phyloP scores from a whole-genome alignment of 2,888 invertebrate genomes.

The Phragmatobia fuliginosa region DNA sequence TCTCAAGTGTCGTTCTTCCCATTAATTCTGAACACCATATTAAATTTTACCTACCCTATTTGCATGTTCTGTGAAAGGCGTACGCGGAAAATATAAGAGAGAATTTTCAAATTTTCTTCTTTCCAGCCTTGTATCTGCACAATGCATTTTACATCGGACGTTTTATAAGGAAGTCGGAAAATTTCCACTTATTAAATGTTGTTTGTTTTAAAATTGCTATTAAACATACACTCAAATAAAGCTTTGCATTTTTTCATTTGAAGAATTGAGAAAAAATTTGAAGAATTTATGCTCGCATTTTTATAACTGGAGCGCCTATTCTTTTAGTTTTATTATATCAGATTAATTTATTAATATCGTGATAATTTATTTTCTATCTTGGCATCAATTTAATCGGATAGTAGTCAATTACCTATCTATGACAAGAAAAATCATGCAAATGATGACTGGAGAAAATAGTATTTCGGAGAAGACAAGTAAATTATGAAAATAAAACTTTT shows the following conservation, averaged over 20 bases:
- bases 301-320: not conserved
- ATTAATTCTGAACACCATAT: constrained; percentile 54
- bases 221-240: constrained; percentile 11
- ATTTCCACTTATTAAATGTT: constrained; percentile 35
- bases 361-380: not conserved
- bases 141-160: constrained; percentile 74
- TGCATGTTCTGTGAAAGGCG: constrained; percentile 45
- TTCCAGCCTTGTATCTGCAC: constrained; percentile 62
- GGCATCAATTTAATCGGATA: too few species aligned
- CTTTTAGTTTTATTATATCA: not conserved
- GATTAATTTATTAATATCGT: not conserved
- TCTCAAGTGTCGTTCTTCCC: constrained; percentile 34
- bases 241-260: not conserved
- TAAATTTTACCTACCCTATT: constrained; percentile 55
- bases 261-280: too few species aligned
- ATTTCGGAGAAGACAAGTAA: too few species aligned
- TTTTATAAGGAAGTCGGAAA: constrained; percentile 32
- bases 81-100: constrained; percentile 41
- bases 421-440: not conserved
- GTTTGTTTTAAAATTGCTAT: constrained; percentile 20
- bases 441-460: not conserved
- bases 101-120: constrained; percentile 46
- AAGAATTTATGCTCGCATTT: not conserved
- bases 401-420: too few species aligned
- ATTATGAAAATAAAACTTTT: too few species aligned